These are phyloP conservation scores for Solea solea DNA, from an alignment of 2,113 vertebrate species.

Conservation along the genomic window DNA sequence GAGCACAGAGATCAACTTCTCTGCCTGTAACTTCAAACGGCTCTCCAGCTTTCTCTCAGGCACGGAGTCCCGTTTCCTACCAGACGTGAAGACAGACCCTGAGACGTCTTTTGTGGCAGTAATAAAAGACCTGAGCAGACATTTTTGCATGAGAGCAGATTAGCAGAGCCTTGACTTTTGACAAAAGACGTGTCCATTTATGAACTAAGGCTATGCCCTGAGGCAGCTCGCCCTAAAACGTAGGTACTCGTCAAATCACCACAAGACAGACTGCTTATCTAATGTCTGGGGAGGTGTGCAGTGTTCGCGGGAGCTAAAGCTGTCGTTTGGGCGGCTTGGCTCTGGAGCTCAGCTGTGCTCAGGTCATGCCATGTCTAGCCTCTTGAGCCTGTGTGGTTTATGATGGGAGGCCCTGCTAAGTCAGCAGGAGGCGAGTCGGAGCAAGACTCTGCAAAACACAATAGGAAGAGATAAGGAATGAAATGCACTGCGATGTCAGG, in stretches of 20 bases:
- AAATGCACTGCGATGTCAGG: conserved; percentile 10
- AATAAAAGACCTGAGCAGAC: conserved; percentile 46
- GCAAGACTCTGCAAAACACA: conserved; percentile 60
- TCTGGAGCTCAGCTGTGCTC: conserved; percentile 59
- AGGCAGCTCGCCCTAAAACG: conserved; percentile 48
- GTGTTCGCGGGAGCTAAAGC: conserved; percentile 46
- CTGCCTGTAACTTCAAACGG: conserved; percentile 71
- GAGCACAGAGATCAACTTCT: conserved; percentile 58
- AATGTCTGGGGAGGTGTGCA: conserved; percentile 68
- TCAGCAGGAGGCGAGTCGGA: conserved; percentile 75
- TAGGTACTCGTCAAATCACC: conserved; percentile 60
- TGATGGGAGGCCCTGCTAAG: conserved; percentile 68
- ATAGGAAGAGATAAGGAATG: conserved; percentile 28
- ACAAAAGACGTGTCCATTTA: conserved; percentile 56
- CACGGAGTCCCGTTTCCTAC: conserved; percentile 52
- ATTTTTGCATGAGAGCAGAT: conserved; percentile 37
- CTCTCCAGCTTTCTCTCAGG: conserved; percentile 27
- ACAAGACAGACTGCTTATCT: conserved; percentile 75
- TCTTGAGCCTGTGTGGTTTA: conserved; percentile 72
- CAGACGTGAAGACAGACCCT: conserved; percentile 44
- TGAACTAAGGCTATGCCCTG: conserved; percentile 47
- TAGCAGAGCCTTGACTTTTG: conserved; percentile 35
- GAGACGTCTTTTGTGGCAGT: conserved; percentile 44
- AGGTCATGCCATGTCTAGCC: conserved; percentile 72
- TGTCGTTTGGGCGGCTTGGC: conserved; percentile 61